phyloP scores from a whole-genome alignment of 2,797 vertebrate species.

The Gallirallus australis region DNA sequence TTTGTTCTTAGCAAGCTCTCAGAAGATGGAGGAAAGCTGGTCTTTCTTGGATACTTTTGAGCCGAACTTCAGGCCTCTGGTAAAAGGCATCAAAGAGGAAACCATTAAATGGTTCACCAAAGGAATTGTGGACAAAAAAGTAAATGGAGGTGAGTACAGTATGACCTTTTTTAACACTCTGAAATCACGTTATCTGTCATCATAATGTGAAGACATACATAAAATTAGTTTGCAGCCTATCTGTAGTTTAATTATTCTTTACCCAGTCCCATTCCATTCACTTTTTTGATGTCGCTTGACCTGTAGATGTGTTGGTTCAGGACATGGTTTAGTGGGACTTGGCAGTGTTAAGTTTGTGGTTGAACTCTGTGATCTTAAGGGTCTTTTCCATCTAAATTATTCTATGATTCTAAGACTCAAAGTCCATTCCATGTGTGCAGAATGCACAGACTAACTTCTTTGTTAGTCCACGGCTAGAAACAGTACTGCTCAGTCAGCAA shows the following conservation, averaged over 20 bases:
- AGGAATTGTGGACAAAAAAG: conserved; percentile 86
- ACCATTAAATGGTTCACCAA: conserved; percentile 88
- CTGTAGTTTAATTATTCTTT: not conserved
- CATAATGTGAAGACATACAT: not conserved
- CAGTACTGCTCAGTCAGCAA: not conserved
- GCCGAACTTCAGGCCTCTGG: conserved; percentile 85
- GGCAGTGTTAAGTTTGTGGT: not conserved
- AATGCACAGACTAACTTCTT: not conserved
- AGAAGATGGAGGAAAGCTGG: conserved; percentile 76
- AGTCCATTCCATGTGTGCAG: not conserved
- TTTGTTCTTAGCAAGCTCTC: conserved; percentile 36
- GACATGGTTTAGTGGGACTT: not conserved
- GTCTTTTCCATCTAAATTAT: not conserved
- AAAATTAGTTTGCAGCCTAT: not conserved
- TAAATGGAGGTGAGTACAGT: conserved; percentile 86
- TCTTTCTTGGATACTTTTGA: conserved; percentile 74
- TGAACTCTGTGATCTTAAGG: not conserved
- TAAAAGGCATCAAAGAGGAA: conserved; percentile 86
- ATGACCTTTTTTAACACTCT: not conserved
- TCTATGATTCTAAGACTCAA: not conserved
- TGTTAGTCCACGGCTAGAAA: not conserved
- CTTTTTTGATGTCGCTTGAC: not conserved
- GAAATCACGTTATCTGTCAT: not conserved
- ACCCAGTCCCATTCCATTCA: not conserved
- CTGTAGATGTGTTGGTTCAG: too few relatives aligned